Base-by-base conservation (phyloP, 1,140 invertebrate species). In the Drosophila saltans region DNA sequence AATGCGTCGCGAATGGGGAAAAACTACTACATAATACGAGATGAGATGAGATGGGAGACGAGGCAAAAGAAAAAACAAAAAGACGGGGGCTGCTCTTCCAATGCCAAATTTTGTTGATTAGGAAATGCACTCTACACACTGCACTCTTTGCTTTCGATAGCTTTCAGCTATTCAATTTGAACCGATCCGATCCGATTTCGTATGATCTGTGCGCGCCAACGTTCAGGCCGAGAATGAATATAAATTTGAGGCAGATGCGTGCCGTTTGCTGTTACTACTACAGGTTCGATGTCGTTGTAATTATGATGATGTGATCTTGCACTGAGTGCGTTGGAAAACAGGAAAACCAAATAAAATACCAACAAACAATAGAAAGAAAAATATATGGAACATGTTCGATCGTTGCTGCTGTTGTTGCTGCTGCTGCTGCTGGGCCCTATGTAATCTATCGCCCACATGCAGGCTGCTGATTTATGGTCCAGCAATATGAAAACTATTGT, bases 401-500 rank as follows among this genome's bases (percentile, higher is more conserved):
- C 16, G 16, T 16, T 16, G 16, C 16, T 16, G 16, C 16, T 16
- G 16, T 16, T 16, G 16, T 16, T 16, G 16, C 16, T 16, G 16
- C 16, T 80, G 16, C 16, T 80, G 80, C 70, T 74, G 52, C 24
- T 24, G 24, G n/a, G 39, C 39, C 55, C 64, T 43, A 21, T 3
- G 36, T 10, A 28, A 10, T 62, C 82, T 36, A 10, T 62, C 82
- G 80, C 85, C 81, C 83, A 84, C 85, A 72, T 69, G 16, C 64
- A 59, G 24, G 8, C 52, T 24, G 8, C 52, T 66, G 71, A 80
- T 66, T 75, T 82, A 81, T 81, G 72, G 56, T 36, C 48, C 41
- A 26, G 65, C 97, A 98, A 90, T 93, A 98, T 30, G 96, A 98
- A 93, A 60, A 40, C 56, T 11, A 41, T 65, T 61, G 24, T n/a